Evolutionary conservation across 2,797 vertebrate genomes (phyloP).

Genomic region (Tadarida brasiliensis): DNA sequence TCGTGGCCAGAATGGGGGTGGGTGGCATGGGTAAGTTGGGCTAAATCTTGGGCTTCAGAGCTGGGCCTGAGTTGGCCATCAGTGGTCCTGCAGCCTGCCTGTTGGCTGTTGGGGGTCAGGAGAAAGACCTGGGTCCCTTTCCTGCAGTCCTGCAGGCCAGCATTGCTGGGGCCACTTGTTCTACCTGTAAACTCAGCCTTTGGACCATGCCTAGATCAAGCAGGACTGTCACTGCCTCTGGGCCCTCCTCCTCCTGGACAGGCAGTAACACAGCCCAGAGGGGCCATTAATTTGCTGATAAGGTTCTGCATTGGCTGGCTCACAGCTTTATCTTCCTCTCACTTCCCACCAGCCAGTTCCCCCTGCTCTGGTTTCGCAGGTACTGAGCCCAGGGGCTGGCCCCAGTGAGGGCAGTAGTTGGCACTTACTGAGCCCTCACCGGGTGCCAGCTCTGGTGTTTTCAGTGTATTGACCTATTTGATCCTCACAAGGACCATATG

Average conservation of each 20-base stretch:
- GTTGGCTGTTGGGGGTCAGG: neutral
- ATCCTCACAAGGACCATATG: neutral
- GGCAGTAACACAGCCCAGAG: neutral
- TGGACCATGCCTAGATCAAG: neutral
- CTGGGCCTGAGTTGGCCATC: neutral
- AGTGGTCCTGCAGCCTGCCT: neutral
- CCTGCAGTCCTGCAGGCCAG: neutral
- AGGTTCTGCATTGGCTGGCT: neutral
- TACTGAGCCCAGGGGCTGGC: neutral
- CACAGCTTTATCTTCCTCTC: neutral
- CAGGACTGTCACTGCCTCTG: rapidly evolving
- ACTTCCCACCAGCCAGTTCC: neutral
- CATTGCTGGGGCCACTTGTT: neutral
- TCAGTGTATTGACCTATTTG: neutral
- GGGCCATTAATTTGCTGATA: neutral
- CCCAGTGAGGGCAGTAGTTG: neutral
- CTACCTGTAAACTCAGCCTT: neutral
- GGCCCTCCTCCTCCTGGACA: neutral
- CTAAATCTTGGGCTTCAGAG: neutral
- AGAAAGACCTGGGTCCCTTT: neutral
- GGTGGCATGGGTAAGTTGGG: neutral
- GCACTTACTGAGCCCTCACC: neutral
- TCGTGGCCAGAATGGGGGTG: neutral
- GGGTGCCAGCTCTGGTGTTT: neutral
- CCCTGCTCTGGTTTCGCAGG: neutral